A percentile compares a stretch with the other conserved stretches of the same genome.
phyloP scores from a whole-genome alignment of 2,797 vertebrate species.

The Cossypha dichroa region DNA sequence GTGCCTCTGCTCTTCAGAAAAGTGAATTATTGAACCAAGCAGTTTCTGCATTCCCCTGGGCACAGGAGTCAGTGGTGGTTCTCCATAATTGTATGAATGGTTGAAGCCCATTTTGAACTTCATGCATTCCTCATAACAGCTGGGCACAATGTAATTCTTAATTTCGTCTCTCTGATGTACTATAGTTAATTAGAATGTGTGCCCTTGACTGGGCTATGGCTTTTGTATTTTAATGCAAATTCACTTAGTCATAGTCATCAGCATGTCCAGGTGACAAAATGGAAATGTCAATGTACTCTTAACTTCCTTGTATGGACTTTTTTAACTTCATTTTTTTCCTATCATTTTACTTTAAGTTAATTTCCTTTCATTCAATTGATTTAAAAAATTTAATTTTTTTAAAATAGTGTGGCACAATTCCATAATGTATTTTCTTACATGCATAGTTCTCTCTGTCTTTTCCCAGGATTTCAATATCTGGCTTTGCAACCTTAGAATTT shows the following conservation, averaged over 20 bases:
- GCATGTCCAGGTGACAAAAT: neutral
- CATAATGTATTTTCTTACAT: neutral
- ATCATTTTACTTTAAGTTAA: neutral
- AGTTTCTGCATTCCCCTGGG: neutral
- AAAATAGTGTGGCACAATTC: neutral
- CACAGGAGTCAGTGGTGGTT: neutral
- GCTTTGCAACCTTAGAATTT: neutral
- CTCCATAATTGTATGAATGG: neutral
- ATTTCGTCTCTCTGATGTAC: neutral
- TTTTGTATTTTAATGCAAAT: neutral
- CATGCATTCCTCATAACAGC: neutral
- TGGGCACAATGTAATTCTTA: neutral
- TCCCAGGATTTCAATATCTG: neutral
- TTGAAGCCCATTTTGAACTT: neutral
- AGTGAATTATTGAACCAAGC: neutral
- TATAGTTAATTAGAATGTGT: neutral
- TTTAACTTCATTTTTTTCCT: accelerated
- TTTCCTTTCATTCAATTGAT: neutral
- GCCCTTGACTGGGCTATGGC: neutral
- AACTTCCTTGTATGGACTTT: neutral
- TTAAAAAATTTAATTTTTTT: neutral
- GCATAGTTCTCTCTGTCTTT: neutral
- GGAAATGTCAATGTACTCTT: neutral
- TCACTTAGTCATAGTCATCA: neutral
- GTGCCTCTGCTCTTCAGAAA: neutral